Evolutionary conservation across 2,888 invertebrate species (phyloP), one percentile per base, ranked within the genome.

Genomic region (Phragmatobia fuliginosa): DNA sequence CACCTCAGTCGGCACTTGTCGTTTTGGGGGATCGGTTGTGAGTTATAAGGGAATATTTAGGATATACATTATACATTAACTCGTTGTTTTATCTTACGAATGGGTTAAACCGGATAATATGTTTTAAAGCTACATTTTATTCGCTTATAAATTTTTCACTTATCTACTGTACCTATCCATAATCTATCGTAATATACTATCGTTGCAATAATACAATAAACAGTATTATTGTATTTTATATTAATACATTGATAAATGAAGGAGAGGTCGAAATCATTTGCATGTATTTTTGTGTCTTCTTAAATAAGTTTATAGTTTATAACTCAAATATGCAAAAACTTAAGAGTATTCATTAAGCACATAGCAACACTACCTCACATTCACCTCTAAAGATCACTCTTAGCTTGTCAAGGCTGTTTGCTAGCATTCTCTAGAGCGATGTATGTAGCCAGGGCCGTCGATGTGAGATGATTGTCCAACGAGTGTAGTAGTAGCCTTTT

Each of bases 341-440:
- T 52, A 0, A 28, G 28, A 62, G 10, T 38, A 31, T 62, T 41
- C 28, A 28, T 6, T 28, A 62, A 62, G 18, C 11, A 62, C 28
- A 18, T 21, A 41, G 62, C 28, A 62, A 62, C 62, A 67, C 56
- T 52, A 28, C 32, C 21, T 62, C 62, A 16, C 18, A 59, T 33
- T 67, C 52, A 45, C 21, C 10, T 61, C 0, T 66, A 62, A 67
- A 67, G 56, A 36, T 67, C 62, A 62, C 18, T 18, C 32, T 18
- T 14, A 52, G 25, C 28, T 56, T 16, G 7, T 16, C 62, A 62
- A 68, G 67, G 67, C 32, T 58, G 41, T 32, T 21, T 14, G 16
- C n/a, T 41, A 32, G 62, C 56, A 38, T 58, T 67, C 61, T 61
- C 36, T 41, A 25, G 16, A 25, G 16, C 7, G 25, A 52, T 45